A percentile compares a stretch with the other conserved stretches of the same genome.
These are phyloP conservation scores for Pholis gunnellus DNA, from an alignment of 2,113 vertebrate species.

Conservation along the genomic window DNA sequence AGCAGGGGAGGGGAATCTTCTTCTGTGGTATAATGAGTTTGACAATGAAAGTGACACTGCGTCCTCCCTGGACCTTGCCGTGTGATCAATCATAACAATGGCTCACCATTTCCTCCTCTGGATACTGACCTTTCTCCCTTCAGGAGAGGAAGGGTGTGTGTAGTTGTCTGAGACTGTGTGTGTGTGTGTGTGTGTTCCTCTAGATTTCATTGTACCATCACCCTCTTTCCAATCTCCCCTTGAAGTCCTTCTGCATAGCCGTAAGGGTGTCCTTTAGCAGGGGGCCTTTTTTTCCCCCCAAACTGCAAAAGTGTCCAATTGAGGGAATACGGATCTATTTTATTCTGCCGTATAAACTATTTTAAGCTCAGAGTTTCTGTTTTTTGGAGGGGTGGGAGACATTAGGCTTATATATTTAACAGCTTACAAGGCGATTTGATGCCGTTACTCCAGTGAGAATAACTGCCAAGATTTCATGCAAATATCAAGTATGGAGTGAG, in stretches of 20 bases:
- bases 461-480: slow-evolving; percentile 61
- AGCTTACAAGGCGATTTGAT: slow-evolving; percentile 57
- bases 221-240: slow-evolving; percentile 66
- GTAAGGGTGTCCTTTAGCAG: slow-evolving; percentile 62
- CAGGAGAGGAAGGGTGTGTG: slow-evolving; percentile 64
- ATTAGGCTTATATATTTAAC: slow-evolving; percentile 43
- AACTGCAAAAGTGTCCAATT: slow-evolving; percentile 13
- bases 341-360: slow-evolving; percentile 37
- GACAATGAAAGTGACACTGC: slow-evolving; percentile 82
- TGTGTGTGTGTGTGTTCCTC: slow-evolving; percentile 39
- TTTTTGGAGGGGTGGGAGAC: background rate
- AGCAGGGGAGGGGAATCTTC: slow-evolving; percentile 61
- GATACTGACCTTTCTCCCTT: slow-evolving; percentile 80
- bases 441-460: slow-evolving; percentile 38
- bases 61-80: slow-evolving; percentile 77
- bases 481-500: slow-evolving; percentile 47
- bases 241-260: slow-evolving; percentile 49
- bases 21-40: slow-evolving; percentile 80
- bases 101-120: slow-evolving; percentile 79
- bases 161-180: slow-evolving; percentile 11
- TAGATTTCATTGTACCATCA: slow-evolving; percentile 52
- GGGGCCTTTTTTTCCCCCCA: background rate
- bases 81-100: slow-evolving; percentile 84
- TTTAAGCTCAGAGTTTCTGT: slow-evolving; percentile 31
- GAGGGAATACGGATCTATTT: slow-evolving; percentile 22